Percentiles rank a stretch among this genome's conserved stretches.
Evolutionary conservation across 2,888 invertebrate genomes (phyloP).

Genomic region (Dicycla oo): DNA sequence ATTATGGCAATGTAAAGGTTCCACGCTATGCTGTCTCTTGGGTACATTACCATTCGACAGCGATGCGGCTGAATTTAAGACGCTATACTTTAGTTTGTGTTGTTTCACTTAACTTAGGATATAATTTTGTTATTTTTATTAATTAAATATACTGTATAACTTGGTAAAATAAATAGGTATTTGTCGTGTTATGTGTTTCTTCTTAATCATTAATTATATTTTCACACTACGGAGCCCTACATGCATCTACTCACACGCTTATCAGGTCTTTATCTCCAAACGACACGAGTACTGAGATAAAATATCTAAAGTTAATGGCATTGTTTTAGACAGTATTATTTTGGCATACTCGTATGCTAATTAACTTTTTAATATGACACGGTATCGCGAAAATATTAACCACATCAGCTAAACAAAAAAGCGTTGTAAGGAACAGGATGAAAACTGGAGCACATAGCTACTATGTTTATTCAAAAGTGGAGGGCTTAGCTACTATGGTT

Average conservation of each 20-base stretch:
- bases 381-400: not conserved
- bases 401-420: not conserved
- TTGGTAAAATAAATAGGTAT: not conserved
- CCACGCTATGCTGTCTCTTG: too few species aligned
- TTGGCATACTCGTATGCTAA: constrained; percentile 22
- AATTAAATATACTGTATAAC: too few species aligned
- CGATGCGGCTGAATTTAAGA: too few species aligned
- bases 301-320: constrained; percentile 46
- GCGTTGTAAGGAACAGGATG: too few species aligned
- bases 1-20: too few species aligned
- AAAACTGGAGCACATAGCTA: too few species aligned
- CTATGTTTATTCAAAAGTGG: too few species aligned
- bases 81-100: too few species aligned
- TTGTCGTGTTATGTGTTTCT: not conserved
- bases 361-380: not conserved
- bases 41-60: too few species aligned
- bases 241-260: constrained; percentile 1
- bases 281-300: constrained; percentile 36
- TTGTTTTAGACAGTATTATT: constrained; percentile 19
- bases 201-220: not conserved
- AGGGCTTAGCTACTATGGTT: too few species aligned
- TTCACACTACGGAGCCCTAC: constrained; percentile 19
- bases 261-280: constrained; percentile 48
- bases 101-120: too few species aligned
- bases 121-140: too few species aligned